Evolutionary conservation across 2,113 vertebrate species (phyloP), one percentile per base, ranked within the genome.

Genomic region (Polypterus senegalus): DNA sequence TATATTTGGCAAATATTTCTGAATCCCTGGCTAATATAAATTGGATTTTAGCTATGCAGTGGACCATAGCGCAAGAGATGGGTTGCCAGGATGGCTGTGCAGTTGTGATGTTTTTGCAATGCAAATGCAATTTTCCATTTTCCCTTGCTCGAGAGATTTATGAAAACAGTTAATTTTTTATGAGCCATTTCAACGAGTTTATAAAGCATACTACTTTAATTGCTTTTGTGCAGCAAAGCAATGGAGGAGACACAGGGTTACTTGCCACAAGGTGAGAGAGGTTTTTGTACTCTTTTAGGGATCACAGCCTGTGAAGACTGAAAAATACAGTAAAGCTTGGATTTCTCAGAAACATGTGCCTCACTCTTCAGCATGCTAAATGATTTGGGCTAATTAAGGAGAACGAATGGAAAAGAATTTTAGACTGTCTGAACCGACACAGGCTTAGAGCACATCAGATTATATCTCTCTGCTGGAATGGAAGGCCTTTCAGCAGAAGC

Each of bases 141-240:
- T 44, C 56, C 46, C 43, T 58, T 58, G 56, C 27, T 58, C 56
- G 8, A 58, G 11, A 58, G 56, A 58, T 58, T 58, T 58, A 58
- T 58, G 56, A 58, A 58, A 58, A 58, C 9, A 44, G 27, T 58
- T 58, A 6, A 44, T 61, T 61, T 51, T 60, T 54, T 54, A 62
- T 62, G 61, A 62, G 61, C 49, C 51, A 54, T 62, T 54, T 53
- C 60, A 27, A 61, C 45, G 4, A 7, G 48, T 48, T 46, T 46
- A 46, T 62, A 54, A 10, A 9, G 44, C 61, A 46, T 45, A 54
- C 47, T 62, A 46, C 27, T 54, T 47, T 54, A 62, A 62, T 54
- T 54, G 9, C 8, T 49, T 53, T 53, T 61, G 7, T 54, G 49
- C 46, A 53, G 43, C 27, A 27, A 27, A 27, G 27, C 27, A 27